Evolutionary conservation across 2,113 vertebrate species (phyloP), one percentile per base, ranked within the genome.

Genomic region (Chelonoidis abingdonii): DNA sequence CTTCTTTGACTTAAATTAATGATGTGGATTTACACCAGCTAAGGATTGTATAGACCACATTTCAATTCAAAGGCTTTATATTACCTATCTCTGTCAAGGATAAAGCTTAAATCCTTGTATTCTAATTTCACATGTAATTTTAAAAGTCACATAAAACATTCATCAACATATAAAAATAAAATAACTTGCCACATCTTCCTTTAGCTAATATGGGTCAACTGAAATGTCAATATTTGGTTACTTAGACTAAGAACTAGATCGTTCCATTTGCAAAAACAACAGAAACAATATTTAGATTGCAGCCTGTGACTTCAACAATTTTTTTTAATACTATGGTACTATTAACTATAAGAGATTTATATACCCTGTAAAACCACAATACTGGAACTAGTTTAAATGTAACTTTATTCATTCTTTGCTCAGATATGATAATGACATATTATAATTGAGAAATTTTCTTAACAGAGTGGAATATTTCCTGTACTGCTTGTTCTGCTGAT

Each of bases 331-430:
- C 27, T 92, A 38, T 56, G 11, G n/a, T 29, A 81, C 16, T 88
- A 78, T 49, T 65, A 59, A 54, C 52, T 56, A 85, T 50, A 91
- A 87, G 10, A 95, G 44, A 22, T 87, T 95, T 94, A 3, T 82
- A 41, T 50, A 29, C 41, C 12, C 72, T 89, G 24, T 91, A 12
- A 83, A 97, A 96, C 53, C 87, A 86, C 82, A 91, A 35, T 56
- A 83, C 38, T 90, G 41, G 24, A 79, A 12, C 56, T 88, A 75
- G 54, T 97, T 97, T 95, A 89, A 76, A 91, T 94, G 93, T 86
- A 91, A 65, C 29, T 96, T 92, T 86, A 65, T 83, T 95, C n/a
- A 25, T 53, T 83, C 72, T 91, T 96, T 69, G 1, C 80, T 95
- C 1, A 0, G 83, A 78, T 94, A 83, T 91, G 62, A 75, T 94